Base-by-base conservation (phyloP, 37 sponge, comb jelly and placozoan genomes). In the Amphimedon queenslandica region DNA sequence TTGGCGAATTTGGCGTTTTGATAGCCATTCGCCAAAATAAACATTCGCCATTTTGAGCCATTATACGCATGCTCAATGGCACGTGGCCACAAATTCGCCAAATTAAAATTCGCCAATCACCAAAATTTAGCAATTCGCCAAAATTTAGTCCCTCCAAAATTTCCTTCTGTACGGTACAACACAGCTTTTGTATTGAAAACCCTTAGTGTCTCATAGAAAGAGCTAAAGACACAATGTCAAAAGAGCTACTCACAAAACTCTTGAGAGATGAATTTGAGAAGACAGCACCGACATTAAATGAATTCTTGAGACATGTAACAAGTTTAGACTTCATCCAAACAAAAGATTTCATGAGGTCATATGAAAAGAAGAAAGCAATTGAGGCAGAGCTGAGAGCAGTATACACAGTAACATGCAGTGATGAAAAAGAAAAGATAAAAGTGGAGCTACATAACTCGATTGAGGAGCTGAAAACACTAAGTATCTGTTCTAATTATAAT, bases 201-300 rank as follows among this genome's bases (percentile, higher is more conserved):
- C 81, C 81, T 1, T 81, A 81, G 67, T 81, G 81, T 41, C 37
- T 32, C 21, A 18, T 72, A 1, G 81, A 81, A 34, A 81, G 64
- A 31, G 68, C 72, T 1, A 55, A 64, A 41, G n/a, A n/a, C n/a
- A n/a, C n/a, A n/a, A 58, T 41, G 4, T 27, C 18, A 29, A 61
- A 0, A 18, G 63, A 76, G 8, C 40, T 16, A 61, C 8, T 75
- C 38, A 64, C 51, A 4, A 60, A 1, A 8, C 37, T 37, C 2
- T 63, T 79, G 47, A 60, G 40, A 37, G 24, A 20, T 63, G 23
- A 37, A 18, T 38, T 66, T 66, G 67, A 66, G 29, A 20, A 28
- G 4, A 11, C 71, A 42, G 71, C 71, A 67, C 13, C 10, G 36
- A 6, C 6, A 33, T 20, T 36, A 34, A 33, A 67, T 30, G 18